phyloP scores from a whole-genome alignment of 2,113 vertebrate genomes.

The Lepus europaeus region DNA sequence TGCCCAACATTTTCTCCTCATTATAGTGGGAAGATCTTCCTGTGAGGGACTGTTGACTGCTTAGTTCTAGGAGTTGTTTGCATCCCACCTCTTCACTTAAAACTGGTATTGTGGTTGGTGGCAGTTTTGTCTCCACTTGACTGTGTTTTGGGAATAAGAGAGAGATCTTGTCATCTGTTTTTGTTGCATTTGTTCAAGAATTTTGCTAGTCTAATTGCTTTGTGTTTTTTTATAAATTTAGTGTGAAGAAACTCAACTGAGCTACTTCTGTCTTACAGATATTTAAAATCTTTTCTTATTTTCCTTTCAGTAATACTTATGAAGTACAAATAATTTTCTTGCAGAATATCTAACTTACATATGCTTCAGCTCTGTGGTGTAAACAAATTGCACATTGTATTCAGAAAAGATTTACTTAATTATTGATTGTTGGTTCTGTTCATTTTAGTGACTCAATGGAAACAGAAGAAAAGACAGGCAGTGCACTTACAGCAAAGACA shows the following conservation, averaged over 20 bases:
- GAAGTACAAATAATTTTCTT: constrained; percentile 33
- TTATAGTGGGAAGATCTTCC: background rate
- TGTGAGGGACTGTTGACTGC: background rate
- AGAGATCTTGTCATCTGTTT: background rate
- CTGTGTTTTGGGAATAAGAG: background rate
- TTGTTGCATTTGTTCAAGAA: constrained; percentile 25
- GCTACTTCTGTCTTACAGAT: background rate
- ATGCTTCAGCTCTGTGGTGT: background rate
- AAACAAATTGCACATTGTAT: background rate
- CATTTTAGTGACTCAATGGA: constrained; percentile 96
- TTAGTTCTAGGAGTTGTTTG: background rate
- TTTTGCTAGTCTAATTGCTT: constrained; percentile 47
- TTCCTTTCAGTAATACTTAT: background rate
- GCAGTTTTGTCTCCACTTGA: background rate
- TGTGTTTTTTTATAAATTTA: constrained; percentile 17
- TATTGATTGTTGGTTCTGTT: constrained; percentile 68
- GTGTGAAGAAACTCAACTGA: background rate
- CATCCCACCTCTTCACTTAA: background rate
- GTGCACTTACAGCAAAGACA: constrained; percentile 90
- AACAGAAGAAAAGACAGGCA: constrained; percentile 95
- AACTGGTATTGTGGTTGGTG: background rate
- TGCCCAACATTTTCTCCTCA: constrained; percentile 18
- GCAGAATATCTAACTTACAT: constrained; percentile 49
- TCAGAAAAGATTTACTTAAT: constrained; percentile 31
- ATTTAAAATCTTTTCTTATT: constrained; percentile 26